Evolutionary conservation across 2,797 vertebrate genomes (phyloP).

Genomic region (Sebastes kiyomatsui): DNA sequence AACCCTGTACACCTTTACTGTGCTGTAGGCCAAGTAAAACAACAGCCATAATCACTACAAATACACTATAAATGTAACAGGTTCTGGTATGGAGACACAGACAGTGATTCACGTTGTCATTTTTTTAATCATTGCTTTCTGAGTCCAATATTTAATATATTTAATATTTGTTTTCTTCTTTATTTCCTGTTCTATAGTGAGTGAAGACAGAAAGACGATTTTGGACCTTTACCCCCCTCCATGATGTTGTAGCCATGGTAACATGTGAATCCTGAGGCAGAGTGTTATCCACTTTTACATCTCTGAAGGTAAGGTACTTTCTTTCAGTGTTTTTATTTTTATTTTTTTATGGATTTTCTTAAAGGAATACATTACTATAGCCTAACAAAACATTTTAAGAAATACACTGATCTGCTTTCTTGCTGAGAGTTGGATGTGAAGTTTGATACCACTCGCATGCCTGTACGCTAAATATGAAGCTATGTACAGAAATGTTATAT

Average conservation of each 20-base stretch:
- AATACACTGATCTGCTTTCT: not conserved
- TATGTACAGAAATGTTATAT: not conserved
- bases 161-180: not conserved
- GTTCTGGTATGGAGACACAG: not conserved
- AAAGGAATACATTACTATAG: not conserved
- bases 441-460: not conserved
- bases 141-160: not conserved
- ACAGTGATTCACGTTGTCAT: no score
- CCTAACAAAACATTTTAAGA: not conserved
- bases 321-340: no score
- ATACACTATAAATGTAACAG: not conserved
- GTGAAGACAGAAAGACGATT: conserved; percentile 30
- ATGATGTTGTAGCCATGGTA: conserved; percentile 56
- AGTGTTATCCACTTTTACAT: conserved; percentile 41
- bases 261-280: conserved; percentile 69
- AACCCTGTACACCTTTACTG: not conserved
- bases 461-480: no score
- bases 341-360: no score
- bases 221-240: conserved; percentile 29
- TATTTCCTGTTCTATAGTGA: conserved; percentile 20
- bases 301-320: conserved; percentile 60
- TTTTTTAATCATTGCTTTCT: not conserved
- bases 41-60: not conserved
- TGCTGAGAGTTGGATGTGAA: no score
- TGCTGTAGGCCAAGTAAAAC: not conserved